These are phyloP conservation scores for Pseudorasbora parva DNA, from an alignment of 2,113 vertebrate genomes.

Conservation along the genomic window DNA sequence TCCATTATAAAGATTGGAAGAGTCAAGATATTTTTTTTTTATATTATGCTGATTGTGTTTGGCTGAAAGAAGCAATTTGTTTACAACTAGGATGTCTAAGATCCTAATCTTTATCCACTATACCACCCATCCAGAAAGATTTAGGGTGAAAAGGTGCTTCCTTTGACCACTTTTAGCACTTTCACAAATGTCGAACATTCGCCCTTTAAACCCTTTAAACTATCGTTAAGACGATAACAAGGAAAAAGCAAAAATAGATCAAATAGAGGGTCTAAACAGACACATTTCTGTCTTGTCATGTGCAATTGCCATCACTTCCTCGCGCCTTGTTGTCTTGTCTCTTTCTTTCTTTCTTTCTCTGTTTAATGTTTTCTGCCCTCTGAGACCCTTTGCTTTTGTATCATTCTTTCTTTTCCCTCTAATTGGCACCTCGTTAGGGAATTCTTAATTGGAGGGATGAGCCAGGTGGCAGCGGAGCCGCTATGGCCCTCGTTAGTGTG, in stretches of 20 bases:
- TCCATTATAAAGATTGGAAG: too few relatives aligned
- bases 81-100: too few relatives aligned
- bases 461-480: constrained; percentile 27
- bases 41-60: too few relatives aligned
- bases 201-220: background rate
- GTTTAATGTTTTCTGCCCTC: constrained; percentile 14
- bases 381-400: constrained; percentile 4
- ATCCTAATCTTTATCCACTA: background rate
- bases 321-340: background rate
- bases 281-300: constrained; percentile 5
- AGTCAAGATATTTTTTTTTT: too few relatives aligned
- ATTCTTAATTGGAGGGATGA: constrained; percentile 39
- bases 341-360: constrained; percentile 15
- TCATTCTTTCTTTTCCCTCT: constrained; percentile 17
- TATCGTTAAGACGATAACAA: background rate
- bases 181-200: background rate
- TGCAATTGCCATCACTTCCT: constrained; percentile 20
- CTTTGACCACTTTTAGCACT: background rate
- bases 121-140: background rate
- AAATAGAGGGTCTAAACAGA: background rate
- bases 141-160: background rate
- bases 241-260: background rate
- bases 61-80: too few relatives aligned
- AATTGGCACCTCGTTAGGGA: constrained; percentile 22
- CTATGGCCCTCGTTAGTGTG: constrained; percentile 32